Base-by-base conservation (phyloP, 2,113 vertebrate species). In the pig (Sus scrofa) region DNA sequence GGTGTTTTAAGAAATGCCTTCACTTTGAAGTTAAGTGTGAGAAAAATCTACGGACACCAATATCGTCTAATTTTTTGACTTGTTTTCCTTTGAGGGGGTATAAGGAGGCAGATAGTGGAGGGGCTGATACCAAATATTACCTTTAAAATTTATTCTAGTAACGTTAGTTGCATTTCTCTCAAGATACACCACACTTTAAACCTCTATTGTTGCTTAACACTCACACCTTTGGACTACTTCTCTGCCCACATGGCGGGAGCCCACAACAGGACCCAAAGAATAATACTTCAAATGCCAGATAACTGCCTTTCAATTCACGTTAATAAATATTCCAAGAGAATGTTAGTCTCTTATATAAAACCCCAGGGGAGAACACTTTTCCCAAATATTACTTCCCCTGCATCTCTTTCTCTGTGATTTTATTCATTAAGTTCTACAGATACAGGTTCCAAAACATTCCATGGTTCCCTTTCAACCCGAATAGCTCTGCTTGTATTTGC, bases 11-110 rank as follows among this genome's bases (percentile, higher is more conserved):
- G 27, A 89, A 89, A 52, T 27, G 22, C 4, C 34, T 91, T 92
- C 30, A 32, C 6, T 67, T 68, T 54, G 18, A 75, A 81, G 11
- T 86, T 65, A 81, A 92, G 5, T 44, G 14, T 26, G 79, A 70
- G 62, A 68, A 90, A 90, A 78, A 39, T 18, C 18, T 86, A 67
- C 3, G 6, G 58, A 52, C 12, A 32, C 10, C 68, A 91, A 26
- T n/a, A 60, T 86, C 62, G 77, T 92, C 58, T 34, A 56, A 39
- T 44, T 87, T 95, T 85, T 44, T 79, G 77, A 88, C 24, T 62
- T 90, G 30, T 88, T 86, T 93, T 85, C 58, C 90, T 82, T 67
- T 26, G n/a, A 39, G 20, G 3, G 19, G 22, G 10, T 34, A 7
- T 30, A 16, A 77, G 39, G 14, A 78, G 44, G 32, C 34, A 86